Conservation (phyloP, 2,797 vertebrate genomes). For the Alca torda region DNA sequence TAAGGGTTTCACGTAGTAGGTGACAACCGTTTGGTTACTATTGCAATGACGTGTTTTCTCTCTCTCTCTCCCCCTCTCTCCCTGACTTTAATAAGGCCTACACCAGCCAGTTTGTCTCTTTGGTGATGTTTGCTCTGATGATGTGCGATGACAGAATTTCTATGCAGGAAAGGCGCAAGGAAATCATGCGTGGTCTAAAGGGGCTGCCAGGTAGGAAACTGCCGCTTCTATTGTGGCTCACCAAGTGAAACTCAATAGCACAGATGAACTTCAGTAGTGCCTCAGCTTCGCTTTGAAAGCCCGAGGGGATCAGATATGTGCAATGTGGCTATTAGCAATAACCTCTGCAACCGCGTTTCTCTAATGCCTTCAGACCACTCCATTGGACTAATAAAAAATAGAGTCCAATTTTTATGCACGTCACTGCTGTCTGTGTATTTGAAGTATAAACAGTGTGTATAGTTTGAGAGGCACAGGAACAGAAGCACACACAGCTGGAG, state of each 20-base stretch:
- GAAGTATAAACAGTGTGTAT: rapidly evolving
- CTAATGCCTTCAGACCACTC: neutral
- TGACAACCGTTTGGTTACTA: rapidly evolving
- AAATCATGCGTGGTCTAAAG: slow-evolving; percentile 92
- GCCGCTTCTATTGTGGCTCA: rapidly evolving
- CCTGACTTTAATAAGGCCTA: slow-evolving; percentile 82
- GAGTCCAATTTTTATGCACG: neutral
- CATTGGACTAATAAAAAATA: rapidly evolving
- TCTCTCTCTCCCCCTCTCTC: neutral
- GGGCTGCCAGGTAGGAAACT: slow-evolving; percentile 87
- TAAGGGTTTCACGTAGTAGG: rapidly evolving
- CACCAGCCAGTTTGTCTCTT: slow-evolving; percentile 96
- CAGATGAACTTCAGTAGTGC: neutral
- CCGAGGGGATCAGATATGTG: too few species aligned
- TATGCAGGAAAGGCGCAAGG: slow-evolving; percentile 92
- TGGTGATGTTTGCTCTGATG: slow-evolving; percentile 97
- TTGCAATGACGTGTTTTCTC: neutral
- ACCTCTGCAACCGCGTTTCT: rapidly evolving
- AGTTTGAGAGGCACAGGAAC: neutral
- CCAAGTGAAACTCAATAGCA: neutral
- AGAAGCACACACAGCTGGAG: rapidly evolving
- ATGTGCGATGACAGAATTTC: slow-evolving; percentile 98
- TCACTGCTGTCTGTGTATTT: neutral
- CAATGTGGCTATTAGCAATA: rapidly evolving
- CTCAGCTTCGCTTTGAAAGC: neutral